Evolutionary conservation across 1,140 invertebrate species (phyloP), one percentile per base, ranked within the genome.

Genomic region (Wasmannia auropunctata): DNA sequence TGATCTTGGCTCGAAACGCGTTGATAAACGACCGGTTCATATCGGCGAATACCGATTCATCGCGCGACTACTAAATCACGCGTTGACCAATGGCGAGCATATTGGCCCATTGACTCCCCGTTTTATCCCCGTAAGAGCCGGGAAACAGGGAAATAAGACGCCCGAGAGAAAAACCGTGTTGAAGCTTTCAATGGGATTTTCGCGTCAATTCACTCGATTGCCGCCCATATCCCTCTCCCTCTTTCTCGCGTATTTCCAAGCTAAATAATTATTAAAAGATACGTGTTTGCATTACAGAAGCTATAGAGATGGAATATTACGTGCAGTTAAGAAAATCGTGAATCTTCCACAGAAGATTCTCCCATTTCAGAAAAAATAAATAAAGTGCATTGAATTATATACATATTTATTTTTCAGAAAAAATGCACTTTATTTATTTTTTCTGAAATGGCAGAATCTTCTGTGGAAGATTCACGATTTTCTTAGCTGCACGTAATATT

Each of bases 1-100:
- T 88, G 88, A 90, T 90, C 89, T 90, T 88, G 87, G 81, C 67
- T 77, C 43, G 83, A 43, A n/a, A 72, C 56, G 43, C 81, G 40
- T 37, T 86, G 85, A 89, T 89, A 83, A 88, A 85, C 81, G 76
- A 72, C 86, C 69, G 46, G 54, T 72, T 81, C 74, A 85, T 89
- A 56, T 86, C 88, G 77, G n/a, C 49, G 54, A 56, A 34, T 83
- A 58, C n/a, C 51, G 79, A 74, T 46, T 74, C 79, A 69, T 74
- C 37, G 67, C n/a, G 37, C 51, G 67, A 19, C 67, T 58, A 83
- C 37, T 83, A 83, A 83, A 83, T 83, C 79, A 83, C 54, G 60
- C 34, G 25, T 58, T 54, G 63, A 37, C 37, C 51, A 49, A 51
- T 37, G 76, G 43, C 14, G 25, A 72, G 65, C 79, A 58, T 81